Evolutionary conservation across 2,113 vertebrate genomes (phyloP), one percentile per base, ranked within the genome.

Genomic region (Cyanocitta stelleri): DNA sequence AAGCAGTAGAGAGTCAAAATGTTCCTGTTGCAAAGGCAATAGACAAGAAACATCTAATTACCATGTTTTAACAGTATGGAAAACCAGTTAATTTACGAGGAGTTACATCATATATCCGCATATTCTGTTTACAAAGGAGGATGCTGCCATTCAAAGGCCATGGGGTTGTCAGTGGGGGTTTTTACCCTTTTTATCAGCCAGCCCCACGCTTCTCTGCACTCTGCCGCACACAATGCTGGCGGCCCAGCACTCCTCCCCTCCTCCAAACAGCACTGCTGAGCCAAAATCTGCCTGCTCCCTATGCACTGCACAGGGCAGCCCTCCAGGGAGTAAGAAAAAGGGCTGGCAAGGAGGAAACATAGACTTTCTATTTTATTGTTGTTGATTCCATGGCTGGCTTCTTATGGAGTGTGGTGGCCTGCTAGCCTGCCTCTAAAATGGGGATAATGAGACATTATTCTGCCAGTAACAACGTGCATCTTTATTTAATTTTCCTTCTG

Each of bases 141-240:
- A 83, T 43, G 46, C 41, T 79, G 54, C 63, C 84, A 87, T 91
- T 82, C 24, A 35, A 76, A 96, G 46, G 32, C 37, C 33, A 6
- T 64, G 58, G 79, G 23, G 33, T 5, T 72, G 61, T 35, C 2
- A 2, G 43, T 67, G 49, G 24, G 16, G 12, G 0, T 35, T 94
- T 73, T 72, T 9, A 59, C 52, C 30, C 30, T 27, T 21, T 89
- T 77, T 71, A 76, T 63, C 66, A 13, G 29, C 62, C 64, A 74
- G 64, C 22, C 69, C 48, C 48, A 81, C 0, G 0, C 10, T 55
- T 74, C 91, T 77, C 87, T 59, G 44, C 51, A 87, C 93, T 81
- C 77, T 91, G 94, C 97, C 6, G 19, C 96, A 96, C 91, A 90
- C 11, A 18, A 84, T 76, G 93, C 85, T 62, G 71, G 80, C 2